Percentiles rank a stretch among this genome's conserved stretches.
Conservation (phyloP, 2,113 vertebrate species). For the Genyomyrus donnyi region DNA sequence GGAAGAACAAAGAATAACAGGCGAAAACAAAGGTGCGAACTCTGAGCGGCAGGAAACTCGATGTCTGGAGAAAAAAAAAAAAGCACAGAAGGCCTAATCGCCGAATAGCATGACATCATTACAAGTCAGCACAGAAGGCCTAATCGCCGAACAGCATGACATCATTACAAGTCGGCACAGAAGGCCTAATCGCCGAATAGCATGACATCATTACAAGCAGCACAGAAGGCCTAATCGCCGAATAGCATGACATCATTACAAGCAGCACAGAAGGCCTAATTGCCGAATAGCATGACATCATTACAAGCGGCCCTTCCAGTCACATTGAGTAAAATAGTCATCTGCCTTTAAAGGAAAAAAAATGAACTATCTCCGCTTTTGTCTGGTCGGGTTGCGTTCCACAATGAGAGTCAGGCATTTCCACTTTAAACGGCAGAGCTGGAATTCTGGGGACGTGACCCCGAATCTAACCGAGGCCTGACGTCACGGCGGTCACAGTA, state of each 20-base stretch:
- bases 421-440: neutral
- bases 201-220: slow-evolving; percentile 33
- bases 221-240: slow-evolving; percentile 26
- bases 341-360: slow-evolving; percentile 11
- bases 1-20: slow-evolving; percentile 11
- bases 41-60: slow-evolving; percentile 11
- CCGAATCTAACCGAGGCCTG: neutral
- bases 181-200: slow-evolving; percentile 28
- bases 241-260: slow-evolving; percentile 31
- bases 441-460: neutral
- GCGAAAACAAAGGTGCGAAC: slow-evolving; percentile 23
- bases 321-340: slow-evolving; percentile 32
- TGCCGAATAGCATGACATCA: slow-evolving; percentile 32
- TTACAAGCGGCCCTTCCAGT: slow-evolving; percentile 29
- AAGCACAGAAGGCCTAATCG: slow-evolving; percentile 25
- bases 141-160: slow-evolving; percentile 34
- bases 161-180: slow-evolving; percentile 10
- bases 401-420: neutral
- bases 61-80: slow-evolving; percentile 13
- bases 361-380: slow-evolving; percentile 1
- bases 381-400: neutral
- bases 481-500: neutral
- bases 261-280: slow-evolving; percentile 26
- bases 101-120: slow-evolving; percentile 33
- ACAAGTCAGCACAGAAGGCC: slow-evolving; percentile 20